phyloP scores from a whole-genome alignment of 2,113 vertebrate species.

The Ptychochromis oligacanthus region DNA sequence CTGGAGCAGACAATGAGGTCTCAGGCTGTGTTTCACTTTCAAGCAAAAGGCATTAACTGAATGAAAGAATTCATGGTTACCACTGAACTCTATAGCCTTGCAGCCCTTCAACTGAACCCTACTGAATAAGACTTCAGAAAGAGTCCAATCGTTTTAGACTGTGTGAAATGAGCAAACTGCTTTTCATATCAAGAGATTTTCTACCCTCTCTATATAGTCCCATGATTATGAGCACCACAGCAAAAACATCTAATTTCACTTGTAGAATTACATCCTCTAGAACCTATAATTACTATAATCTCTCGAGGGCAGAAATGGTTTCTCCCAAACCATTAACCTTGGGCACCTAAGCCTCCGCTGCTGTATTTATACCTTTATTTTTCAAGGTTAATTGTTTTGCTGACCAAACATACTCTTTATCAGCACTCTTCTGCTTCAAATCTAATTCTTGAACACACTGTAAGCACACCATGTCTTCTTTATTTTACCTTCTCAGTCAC shows the following conservation, averaged over 20 bases:
- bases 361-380: constrained; percentile 57
- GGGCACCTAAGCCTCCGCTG: constrained; percentile 12
- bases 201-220: constrained; percentile 23
- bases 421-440: constrained; percentile 11
- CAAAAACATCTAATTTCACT: constrained; percentile 46
- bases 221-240: constrained; percentile 19
- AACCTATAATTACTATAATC: constrained; percentile 61
- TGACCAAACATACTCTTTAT: constrained; percentile 55
- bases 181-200: constrained; percentile 52
- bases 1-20: constrained; percentile 58
- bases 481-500: neutral
- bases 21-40: constrained; percentile 50
- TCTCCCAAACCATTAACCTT: constrained; percentile 62
- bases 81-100: constrained; percentile 45
- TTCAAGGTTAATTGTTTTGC: constrained; percentile 69
- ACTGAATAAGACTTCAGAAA: constrained; percentile 53
- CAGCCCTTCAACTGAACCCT: constrained; percentile 58
- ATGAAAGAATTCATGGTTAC: constrained; percentile 63
- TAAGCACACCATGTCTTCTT: neutral
- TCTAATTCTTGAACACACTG: constrained; percentile 3
- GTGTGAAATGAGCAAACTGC: constrained; percentile 54
- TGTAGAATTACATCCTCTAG: constrained; percentile 36
- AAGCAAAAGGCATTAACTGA: constrained; percentile 60
- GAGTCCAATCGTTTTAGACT: constrained; percentile 46
- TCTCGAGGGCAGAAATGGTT: constrained; percentile 46